Evolutionary conservation across 2,888 invertebrate genomes (phyloP).

Genomic region (Rutpela maculata): DNA sequence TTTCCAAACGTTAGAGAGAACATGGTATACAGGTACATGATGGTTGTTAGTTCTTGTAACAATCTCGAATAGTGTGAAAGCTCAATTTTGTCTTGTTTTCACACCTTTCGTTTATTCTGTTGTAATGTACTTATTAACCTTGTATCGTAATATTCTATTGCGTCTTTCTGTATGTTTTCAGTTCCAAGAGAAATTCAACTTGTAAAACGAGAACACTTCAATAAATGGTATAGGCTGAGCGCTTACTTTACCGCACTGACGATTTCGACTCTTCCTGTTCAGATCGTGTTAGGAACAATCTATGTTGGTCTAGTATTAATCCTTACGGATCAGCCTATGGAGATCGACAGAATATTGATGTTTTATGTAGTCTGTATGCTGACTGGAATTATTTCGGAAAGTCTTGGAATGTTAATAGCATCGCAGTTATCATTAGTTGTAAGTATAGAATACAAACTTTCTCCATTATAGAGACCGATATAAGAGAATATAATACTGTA

Average conservation of each 20-base stretch:
- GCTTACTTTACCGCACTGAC: constrained; percentile 87
- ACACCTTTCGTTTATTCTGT: no score
- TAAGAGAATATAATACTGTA: not conserved
- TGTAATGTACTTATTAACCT: no score
- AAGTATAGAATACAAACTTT: constrained; percentile 70
- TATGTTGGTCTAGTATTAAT: constrained; percentile 84
- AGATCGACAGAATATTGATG: constrained; percentile 80
- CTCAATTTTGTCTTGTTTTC: no score
- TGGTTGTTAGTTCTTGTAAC: no score
- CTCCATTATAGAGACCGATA: not conserved
- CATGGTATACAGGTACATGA: no score
- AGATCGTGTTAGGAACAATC: constrained; percentile 81
- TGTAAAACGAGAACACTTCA: constrained; percentile 88
- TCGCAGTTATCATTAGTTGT: constrained; percentile 86
- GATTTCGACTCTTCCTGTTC: constrained; percentile 83
- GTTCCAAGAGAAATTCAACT: constrained; percentile 88
- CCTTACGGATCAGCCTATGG: constrained; percentile 86
- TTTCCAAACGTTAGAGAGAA: no score
- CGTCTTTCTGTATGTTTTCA: constrained; percentile 70
- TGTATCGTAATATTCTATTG: no score
- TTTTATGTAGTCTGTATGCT: constrained; percentile 83
- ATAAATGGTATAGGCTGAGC: constrained; percentile 88
- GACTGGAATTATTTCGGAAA: constrained; percentile 86
- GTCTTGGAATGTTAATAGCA: constrained; percentile 85
- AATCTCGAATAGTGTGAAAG: no score